Evolutionary conservation across 1,140 invertebrate species (phyloP).

Genomic region (Drosophila parvula): DNA sequence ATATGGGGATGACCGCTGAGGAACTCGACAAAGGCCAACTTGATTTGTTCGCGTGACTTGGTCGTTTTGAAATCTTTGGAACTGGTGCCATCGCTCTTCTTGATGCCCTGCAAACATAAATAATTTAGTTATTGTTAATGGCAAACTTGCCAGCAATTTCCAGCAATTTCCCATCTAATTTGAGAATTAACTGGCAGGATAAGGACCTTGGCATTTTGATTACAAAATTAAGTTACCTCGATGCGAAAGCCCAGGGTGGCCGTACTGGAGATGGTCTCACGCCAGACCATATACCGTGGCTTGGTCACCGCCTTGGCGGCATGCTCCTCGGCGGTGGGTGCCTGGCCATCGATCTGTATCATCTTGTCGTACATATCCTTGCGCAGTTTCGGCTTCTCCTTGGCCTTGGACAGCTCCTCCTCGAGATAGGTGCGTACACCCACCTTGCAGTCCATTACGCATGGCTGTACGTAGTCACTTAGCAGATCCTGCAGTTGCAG

Average conservation of each 20-base stretch:
- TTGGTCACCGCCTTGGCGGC: conserved; percentile 95
- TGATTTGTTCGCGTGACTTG: conserved; percentile 92
- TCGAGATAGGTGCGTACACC: conserved; percentile 97
- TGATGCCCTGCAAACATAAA: conserved; percentile 88
- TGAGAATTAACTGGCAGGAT: neutral
- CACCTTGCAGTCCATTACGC: conserved; percentile 99
- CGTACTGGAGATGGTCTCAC: conserved; percentile 98
- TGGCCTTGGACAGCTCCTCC: conserved; percentile 96
- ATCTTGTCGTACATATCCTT: conserved; percentile 99
- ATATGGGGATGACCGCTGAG: conserved; percentile 91
- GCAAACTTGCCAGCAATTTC: too few species aligned
- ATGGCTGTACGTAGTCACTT: conserved; percentile 94
- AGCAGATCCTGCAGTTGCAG: conserved; percentile 96
- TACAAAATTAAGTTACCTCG: conserved; percentile 85
- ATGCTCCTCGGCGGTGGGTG: conserved; percentile 96
- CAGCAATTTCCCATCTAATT: neutral
- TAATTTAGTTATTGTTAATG: too few species aligned
- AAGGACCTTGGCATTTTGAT: neutral
- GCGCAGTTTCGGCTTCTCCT: conserved; percentile 96
- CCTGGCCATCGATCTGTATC: conserved; percentile 96
- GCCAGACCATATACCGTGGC: conserved; percentile 98
- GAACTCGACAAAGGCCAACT: conserved; percentile 92
- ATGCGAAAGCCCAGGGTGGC: conserved; percentile 97
- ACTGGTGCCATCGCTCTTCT: conserved; percentile 93
- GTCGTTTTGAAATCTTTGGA: conserved; percentile 99